Conservation (phyloP, 2,797 vertebrate genomes). For the Poecilia gillii region DNA sequence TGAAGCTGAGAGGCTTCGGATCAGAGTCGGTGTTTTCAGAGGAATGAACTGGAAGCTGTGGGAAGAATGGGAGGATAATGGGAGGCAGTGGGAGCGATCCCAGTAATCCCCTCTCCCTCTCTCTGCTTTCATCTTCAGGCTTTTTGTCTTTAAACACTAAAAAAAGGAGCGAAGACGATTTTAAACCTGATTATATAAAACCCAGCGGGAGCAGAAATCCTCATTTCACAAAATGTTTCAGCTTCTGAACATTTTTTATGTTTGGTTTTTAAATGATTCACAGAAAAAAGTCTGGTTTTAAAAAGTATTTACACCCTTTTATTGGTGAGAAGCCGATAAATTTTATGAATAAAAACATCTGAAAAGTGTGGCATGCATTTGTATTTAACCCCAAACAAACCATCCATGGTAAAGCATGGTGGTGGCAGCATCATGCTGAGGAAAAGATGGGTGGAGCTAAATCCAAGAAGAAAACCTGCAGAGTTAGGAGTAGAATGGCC, state of each 20-base stretch:
- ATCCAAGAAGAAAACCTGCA: background rate
- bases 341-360: background rate
- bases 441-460: background rate
- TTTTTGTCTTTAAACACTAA: background rate
- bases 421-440: background rate
- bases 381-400: background rate
- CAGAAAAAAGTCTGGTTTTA: background rate
- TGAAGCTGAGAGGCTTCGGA: conserved; percentile 18
- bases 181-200: background rate
- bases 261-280: background rate
- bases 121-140: background rate
- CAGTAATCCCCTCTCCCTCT: background rate
- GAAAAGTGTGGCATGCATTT: background rate
- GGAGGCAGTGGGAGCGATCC: background rate
- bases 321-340: background rate
- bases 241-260: background rate
- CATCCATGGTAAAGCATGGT: background rate
- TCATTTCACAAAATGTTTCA: background rate
- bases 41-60: conserved; percentile 37
- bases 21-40: conserved; percentile 46
- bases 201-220: background rate
- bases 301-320: background rate
- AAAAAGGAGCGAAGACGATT: background rate
- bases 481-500: background rate
- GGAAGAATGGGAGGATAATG: conserved; percentile 30